These are phyloP conservation scores for Oryctolagus cuniculus DNA, from an alignment of 2,113 vertebrate species.

Conservation along the genomic window DNA sequence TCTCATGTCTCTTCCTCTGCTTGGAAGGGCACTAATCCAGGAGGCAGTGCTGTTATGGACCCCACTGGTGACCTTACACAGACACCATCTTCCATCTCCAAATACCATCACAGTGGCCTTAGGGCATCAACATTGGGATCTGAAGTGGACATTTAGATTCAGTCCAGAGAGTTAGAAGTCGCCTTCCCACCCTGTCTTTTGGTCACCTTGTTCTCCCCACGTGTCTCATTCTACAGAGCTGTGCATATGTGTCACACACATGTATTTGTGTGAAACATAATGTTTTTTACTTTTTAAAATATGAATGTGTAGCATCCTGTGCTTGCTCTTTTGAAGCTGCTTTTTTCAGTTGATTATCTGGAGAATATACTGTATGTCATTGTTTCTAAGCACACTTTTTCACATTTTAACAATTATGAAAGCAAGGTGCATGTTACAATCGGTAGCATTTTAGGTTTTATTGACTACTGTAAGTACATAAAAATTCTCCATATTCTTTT, in stretches of 20 bases:
- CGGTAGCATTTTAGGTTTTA: not conserved
- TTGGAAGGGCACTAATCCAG: not conserved
- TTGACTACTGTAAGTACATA: not conserved
- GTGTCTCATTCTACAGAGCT: not conserved
- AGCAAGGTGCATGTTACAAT: too few relatives aligned
- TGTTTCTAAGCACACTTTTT: not conserved
- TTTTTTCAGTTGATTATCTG: not conserved
- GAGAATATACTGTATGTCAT: not conserved
- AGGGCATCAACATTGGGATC: too few relatives aligned
- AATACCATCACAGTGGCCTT: not conserved
- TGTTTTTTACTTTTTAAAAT: slow-evolving; percentile 29
- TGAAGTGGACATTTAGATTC: too few relatives aligned
- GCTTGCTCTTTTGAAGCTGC: not conserved
- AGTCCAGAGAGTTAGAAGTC: not conserved
- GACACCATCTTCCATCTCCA: not conserved
- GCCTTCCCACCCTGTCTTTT: not conserved
- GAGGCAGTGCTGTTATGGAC: too few relatives aligned
- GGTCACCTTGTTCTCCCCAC: not conserved
- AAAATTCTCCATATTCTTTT: slow-evolving; percentile 4
- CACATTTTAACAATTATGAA: not conserved
- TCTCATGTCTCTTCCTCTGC: not conserved
- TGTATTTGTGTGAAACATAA: not conserved
- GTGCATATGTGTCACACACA: not conserved
- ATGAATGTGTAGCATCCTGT: not conserved
- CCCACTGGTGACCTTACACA: not conserved